Base-by-base conservation (phyloP, 2,888 invertebrate genomes). In the Notodonta dromedarius region DNA sequence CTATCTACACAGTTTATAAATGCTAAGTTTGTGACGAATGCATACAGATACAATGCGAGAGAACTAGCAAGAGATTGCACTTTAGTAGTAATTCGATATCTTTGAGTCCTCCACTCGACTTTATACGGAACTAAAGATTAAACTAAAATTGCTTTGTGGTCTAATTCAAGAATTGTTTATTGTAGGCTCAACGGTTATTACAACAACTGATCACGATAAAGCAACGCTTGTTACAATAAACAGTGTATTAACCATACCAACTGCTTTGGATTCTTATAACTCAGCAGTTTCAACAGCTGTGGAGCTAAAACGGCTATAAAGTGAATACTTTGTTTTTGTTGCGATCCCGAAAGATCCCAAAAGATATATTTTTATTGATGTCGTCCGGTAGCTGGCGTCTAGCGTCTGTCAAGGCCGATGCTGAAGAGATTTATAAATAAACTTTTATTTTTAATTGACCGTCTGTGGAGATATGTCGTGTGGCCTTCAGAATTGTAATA, bases 391-490 rank as follows among this genome's bases (percentile, higher is more conserved):
- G 57, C 62, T 69, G 64, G 60, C 69, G 69, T 73, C 68, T 69
- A 64, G 62, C 70, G 67, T 73, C 63, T 69, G 63, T 71, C 79
- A 77, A 77, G 79, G 77, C 67, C 66, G 73, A 58, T 56, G 50
- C 59, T 64, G 62, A 63, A 60, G 50, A 57, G 32, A 2, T 58
- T 51, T 65, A 65, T 46, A 74, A 74, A 67, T 73, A 71, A 60
- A 62, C 58, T 51, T 57, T 59, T 63, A 59, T 50, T 59, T 74
- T 69, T 58, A 63, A 59, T 68, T 61, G 56, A 64, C 63, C 59
- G 54, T 57, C 52, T n/a, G 16, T 16, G 9, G 50, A 16, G 16
- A 16, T 11, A 50, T 50, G 14, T 16, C 16, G 8, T 16, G 16
- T 16, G 16, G 50, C 50, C 14, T 50, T 16, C 5, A n/a, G 9